These are phyloP conservation scores for Columba janthina DNA, from an alignment of 2,113 vertebrate genomes.

Conservation along the genomic window DNA sequence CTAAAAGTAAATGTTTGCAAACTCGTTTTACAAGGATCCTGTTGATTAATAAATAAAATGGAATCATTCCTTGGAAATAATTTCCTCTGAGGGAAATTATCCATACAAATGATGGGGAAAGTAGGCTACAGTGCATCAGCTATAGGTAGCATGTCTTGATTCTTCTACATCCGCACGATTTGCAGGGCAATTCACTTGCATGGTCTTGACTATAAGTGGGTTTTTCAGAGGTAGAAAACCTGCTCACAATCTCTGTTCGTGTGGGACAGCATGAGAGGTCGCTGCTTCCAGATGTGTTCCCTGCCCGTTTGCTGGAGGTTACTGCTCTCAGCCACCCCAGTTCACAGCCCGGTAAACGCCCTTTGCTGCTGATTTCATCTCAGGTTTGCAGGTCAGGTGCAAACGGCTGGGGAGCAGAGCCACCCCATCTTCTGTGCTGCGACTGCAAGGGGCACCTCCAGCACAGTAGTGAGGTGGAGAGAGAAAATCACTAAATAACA, in stretches of 20 bases:
- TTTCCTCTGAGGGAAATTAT: neutral
- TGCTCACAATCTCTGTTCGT: neutral
- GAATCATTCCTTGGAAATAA: neutral
- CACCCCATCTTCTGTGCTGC: neutral
- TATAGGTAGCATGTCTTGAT: neutral
- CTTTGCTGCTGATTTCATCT: neutral
- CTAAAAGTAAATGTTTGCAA: neutral
- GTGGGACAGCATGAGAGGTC: neutral
- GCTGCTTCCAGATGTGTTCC: neutral
- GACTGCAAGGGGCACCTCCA: accelerated
- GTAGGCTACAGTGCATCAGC: neutral
- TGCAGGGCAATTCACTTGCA: neutral
- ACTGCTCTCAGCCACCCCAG: neutral
- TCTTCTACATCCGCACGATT: neutral
- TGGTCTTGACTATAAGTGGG: neutral
- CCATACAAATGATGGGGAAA: neutral
- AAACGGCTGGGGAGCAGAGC: neutral
- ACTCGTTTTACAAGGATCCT: neutral
- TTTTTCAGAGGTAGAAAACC: neutral
- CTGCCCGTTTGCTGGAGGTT: neutral
- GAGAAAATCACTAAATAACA: neutral
- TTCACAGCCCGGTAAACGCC: neutral
- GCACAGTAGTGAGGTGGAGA: neutral
- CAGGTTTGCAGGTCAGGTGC: neutral
- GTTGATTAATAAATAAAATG: neutral